Evolutionary conservation across 2,797 vertebrate genomes (phyloP), one percentile per base, ranked within the genome.

Genomic region (Sebastes alutus): DNA sequence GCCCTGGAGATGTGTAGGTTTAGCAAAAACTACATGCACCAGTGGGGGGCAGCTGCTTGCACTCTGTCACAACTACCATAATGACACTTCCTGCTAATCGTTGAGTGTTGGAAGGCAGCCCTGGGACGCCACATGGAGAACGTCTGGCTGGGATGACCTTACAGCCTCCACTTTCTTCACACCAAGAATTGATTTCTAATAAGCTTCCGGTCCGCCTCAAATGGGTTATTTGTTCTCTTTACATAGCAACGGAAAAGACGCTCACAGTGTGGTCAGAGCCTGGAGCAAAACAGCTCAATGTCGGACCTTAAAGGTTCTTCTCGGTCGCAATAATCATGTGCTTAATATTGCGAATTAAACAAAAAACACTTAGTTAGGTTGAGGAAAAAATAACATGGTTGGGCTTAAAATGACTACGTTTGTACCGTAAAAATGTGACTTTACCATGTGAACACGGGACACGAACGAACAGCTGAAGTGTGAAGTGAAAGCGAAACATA

Each of bases 1-100:
- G 54, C 70, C 71, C 77, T 5, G 59, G 85, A 89, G 87, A 85
- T 83, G 78, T 56, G 70, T 61, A 58, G 69, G 63, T 81, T 78
- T 79, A 67, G 62, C 9, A 59, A 6, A 5, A 81, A 35, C 71
- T 18, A 65, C 42, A 35, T 16, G 32, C 49, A 13, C 38, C 78
- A 22, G 69, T 6, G 16, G 25, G 14, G 38, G 46, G 46, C 49
- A n/a, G 70, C 80, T n/a, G 42, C 55, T n/a, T 5, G 46, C 60
- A 35, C 78, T 77, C 62, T 54, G 62, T 78, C 82, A 74, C 66
- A 67, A 65, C 80, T n/a, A 18, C 49, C 20, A 52, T n/a, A n/a
- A 20, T n/a, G 65, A 52, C 29, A 52, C 55, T 68, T 67, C 23
- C 77, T 64, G 63, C 72, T 80, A 69, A 85, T 78, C 7, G 20